Percentiles rank a stretch among this genome's conserved stretches.
Evolutionary conservation across 2,888 invertebrate species (phyloP).

Genomic region (Drosophila algonquin): DNA sequence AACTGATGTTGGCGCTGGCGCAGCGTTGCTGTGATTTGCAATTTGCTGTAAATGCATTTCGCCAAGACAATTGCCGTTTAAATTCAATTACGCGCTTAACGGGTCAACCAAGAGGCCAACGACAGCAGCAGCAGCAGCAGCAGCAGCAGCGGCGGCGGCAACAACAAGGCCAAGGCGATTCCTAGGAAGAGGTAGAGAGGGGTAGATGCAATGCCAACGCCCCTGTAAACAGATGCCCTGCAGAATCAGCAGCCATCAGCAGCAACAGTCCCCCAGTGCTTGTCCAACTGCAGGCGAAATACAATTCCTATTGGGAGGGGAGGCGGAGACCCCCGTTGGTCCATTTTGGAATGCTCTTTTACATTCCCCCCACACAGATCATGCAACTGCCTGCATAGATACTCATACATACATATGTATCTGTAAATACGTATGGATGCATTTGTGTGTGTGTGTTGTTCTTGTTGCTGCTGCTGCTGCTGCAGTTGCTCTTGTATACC

Average conservation of each 20-base stretch:
- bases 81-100: constrained; percentile 73
- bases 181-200: constrained; percentile 8
- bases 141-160: constrained; percentile 24
- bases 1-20: constrained; percentile 8
- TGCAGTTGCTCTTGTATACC: constrained; percentile 3
- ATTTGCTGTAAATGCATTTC: constrained; percentile 39
- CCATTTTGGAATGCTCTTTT: constrained; percentile 67
- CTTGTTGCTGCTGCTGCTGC: constrained; percentile 51
- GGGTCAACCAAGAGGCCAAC: constrained; percentile 62
- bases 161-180: constrained; percentile 40
- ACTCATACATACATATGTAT: constrained; percentile 1
- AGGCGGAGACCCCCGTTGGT: constrained; percentile 63
- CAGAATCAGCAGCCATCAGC: constrained; percentile 34
- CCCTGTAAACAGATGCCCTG: constrained; percentile 32
- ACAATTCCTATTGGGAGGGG: constrained; percentile 63
- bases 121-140: constrained; percentile 48
- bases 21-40: constrained; percentile 20
- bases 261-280: constrained; percentile 33
- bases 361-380: constrained; percentile 33
- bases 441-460: constrained; percentile 35
- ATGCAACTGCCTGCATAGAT: constrained; percentile 11
- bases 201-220: constrained; percentile 39
- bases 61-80: constrained; percentile 63
- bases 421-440: constrained; percentile 3
- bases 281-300: constrained; percentile 44